Base-by-base conservation (phyloP, 2,888 invertebrate species). In the Hermaeophaga mercurialis region DNA sequence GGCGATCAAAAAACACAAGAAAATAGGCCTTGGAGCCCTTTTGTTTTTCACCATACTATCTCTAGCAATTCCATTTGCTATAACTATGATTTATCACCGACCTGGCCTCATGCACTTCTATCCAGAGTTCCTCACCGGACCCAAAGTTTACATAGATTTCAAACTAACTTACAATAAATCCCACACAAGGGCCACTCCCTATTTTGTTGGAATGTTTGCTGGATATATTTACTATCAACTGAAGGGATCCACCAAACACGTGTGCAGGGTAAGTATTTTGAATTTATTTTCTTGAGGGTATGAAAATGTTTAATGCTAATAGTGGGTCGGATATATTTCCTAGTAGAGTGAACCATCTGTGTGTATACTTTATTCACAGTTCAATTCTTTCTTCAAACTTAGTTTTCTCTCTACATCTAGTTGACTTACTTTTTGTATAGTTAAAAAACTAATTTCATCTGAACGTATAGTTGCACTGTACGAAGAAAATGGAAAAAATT, bases 101-200 rank as follows among this genome's bases (percentile, higher is more conserved):
- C 80, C 81, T 1, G 81, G 83, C 0, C 75, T 84, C 15, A 78
- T 84, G 47, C 74, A 82, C 33, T 85, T 85, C 65, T 84, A 82
- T 54, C 80, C 80, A 58, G 81, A 82, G 12, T 83, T 85, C 57
- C 65, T 85, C 17, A 72, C 74, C 0, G 78, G 81, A 38, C 83
- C 84, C 1, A 81, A 84, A 28, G 73, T 64, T 0, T 79, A 80
- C 58, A 65, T 75, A n/a, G 81, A 83, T 65, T 85, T 84, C 68
- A 75, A 80, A 28, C 56, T 80, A 24, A 78, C 80, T 0, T 86
- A 86, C 65, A 83, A 81, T 55, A 84, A 84, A 66, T 81, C 83
- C 1, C 85, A 86, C 72, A 82, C 82, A 0, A 77, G 86, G 5
- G 82, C 81, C 9, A 80, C 81, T 0, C 79, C 85, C 0, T 85